Evolutionary conservation across 2,888 invertebrate species (phyloP), one percentile per base, ranked within the genome.

Genomic region (Trachelus troglodyta): DNA sequence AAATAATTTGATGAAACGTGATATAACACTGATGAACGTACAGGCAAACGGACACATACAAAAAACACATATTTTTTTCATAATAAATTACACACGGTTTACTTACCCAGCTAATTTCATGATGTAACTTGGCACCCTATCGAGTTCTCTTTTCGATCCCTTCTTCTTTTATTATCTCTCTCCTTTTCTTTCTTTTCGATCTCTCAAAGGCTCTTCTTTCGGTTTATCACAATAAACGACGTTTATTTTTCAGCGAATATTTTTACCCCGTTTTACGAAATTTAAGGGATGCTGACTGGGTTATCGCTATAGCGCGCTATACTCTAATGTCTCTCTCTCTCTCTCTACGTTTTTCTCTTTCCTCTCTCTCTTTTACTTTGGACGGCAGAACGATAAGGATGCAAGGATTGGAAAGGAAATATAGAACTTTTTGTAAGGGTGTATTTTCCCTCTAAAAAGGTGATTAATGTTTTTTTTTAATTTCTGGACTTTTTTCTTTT

Each of bases 41-140:
- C 56, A 56, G 23, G 23, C 23, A 56, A 23, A 56, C 23, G 23
- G 23, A 56, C 1, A 23, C 23, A 9, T 23, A 23, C 4, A 15
- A 56, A 23, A 56, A 56, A 23, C 4, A 56, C 23, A 40, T 23
- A 2, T 23, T 9, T 56, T 15, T 56, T 56, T 56, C 40, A 56
- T 56, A 56, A 56, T 9, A 56, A 56, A 56, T 56, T 56, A 23
- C 56, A 56, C 56, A 56, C 56, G 23, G 2, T 35, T 77, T 85
- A 84, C 84, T 84, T 83, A 84, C 84, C 84, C 75, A 74, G 76
- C 9, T 40, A 78, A 77, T 80, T 79, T 80, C 83, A 82, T 84
- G 79, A 69, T 71, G 71, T 80, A 23, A 56, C 56, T 56, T 56
- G 56, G 9, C 15, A 56, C 23, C 9, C 23, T 56, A 56, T 56